Conservation (phyloP, 2,113 vertebrate genomes). For the Gymnobelideus leadbeateri region DNA sequence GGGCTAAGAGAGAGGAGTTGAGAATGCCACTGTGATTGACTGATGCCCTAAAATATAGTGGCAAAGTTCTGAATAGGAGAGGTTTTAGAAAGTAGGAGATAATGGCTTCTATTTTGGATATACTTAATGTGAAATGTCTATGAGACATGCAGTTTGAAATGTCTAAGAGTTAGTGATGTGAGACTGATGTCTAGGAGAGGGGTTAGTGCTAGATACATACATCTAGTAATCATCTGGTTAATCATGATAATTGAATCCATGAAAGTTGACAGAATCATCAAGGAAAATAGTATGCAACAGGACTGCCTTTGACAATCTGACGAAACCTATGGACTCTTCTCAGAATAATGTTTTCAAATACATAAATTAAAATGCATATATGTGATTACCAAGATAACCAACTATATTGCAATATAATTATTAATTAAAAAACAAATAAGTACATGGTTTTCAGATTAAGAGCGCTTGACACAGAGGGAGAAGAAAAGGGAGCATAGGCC, state of each 20-base stretch:
- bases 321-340: neutral
- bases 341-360: neutral
- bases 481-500: neutral
- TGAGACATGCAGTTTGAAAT: neutral
- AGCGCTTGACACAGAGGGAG: neutral
- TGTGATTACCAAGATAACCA: neutral
- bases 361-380: neutral
- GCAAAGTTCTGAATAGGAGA: neutral
- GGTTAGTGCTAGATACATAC: neutral
- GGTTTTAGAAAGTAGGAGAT: neutral
- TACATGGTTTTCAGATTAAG: neutral
- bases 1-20: neutral
- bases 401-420: neutral
- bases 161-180: neutral
- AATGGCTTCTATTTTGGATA: neutral
- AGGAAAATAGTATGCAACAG: neutral
- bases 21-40: neutral
- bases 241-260: neutral
- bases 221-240: neutral
- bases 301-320: neutral
- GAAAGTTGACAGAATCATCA: neutral
- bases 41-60: neutral
- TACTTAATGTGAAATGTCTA: neutral
- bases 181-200: neutral
- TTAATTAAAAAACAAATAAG: neutral